These are phyloP conservation scores for Steromphala cineraria DNA, from an alignment of 2,888 invertebrate species.

Conservation along the genomic window DNA sequence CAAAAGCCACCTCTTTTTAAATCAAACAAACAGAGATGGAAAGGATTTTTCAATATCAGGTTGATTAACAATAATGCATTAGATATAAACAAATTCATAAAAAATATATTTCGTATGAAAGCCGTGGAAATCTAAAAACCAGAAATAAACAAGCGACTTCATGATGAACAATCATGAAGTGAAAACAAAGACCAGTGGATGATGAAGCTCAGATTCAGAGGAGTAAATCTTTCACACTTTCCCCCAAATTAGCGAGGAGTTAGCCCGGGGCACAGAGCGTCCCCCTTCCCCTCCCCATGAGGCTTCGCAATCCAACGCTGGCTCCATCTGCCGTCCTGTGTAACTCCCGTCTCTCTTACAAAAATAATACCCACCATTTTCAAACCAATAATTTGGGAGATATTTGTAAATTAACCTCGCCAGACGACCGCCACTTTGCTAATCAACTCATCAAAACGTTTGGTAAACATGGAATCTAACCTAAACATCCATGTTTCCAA, in stretches of 20 bases:
- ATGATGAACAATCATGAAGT: not conserved
- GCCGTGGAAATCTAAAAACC: no score
- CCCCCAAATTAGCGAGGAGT: constrained; percentile 7
- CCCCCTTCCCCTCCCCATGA: not conserved
- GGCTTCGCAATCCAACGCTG: not conserved
- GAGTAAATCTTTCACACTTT: constrained; percentile 8
- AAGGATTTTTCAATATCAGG: no score
- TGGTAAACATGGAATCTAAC: not conserved
- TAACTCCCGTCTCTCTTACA: not conserved
- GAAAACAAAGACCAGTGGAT: not conserved
- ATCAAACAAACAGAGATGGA: no score
- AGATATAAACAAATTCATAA: no score
- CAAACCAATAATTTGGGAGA: constrained; percentile 15
- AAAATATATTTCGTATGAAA: no score
- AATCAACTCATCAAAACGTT: not conserved
- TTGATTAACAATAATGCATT: no score
- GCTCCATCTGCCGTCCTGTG: not conserved
- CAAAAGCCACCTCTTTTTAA: no score
- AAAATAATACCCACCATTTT: constrained; percentile 12
- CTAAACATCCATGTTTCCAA: no score
- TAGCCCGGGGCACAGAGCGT: not conserved
- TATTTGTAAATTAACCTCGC: not conserved
- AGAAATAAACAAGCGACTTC: not conserved
- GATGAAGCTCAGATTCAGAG: not conserved
- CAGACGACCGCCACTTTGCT: not conserved